Base-by-base conservation (phyloP, 53 echinoderm and acorn worm species). In the Zoroaster sp. region DNA sequence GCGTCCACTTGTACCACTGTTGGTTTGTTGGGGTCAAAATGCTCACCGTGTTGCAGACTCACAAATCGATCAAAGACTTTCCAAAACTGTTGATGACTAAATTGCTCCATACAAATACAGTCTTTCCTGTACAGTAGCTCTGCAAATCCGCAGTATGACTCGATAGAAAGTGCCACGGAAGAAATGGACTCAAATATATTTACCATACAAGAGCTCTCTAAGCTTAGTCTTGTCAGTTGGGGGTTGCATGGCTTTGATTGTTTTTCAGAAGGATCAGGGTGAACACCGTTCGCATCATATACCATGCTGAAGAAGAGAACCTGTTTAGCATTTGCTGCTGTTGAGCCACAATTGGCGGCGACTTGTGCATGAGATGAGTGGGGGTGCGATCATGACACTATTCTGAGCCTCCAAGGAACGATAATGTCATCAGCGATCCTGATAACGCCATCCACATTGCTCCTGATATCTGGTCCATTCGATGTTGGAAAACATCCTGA, bases 11-110 rank as follows among this genome's bases (percentile, higher is more conserved):
- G 87, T 1, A 93, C 18, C 20, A 66, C 33, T 14, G 75, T 80
- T 14, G 76, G 71, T 43, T 93, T 89, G 59, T 78, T 89, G 42
- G 90, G 73, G 49, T 93, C 93, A 65, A 90, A 89, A 30, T 80
- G 80, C n/a, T 65, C 73, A 72, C 23, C 90, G 43, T 15, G 72
- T 77, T 47, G 77, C 77, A 53, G 54, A 52, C 4, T 77, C 77
- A 23, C 66, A 40, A 46, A 39, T 79, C 41, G 63, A 39, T 63
- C 80, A 42, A 55, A 11, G 7, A 63, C 80, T 59, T 59, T 49
- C 35, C 73, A 43, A 38, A 68, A 70, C 8, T 42, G 70, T 45
- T 69, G 49, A 39, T 75, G 39, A 75, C 28, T 20, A 18, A n/a
- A 3, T 40, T n/a, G n/a, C 36, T 15, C 40, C 38, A 87, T n/a